A percentile compares a stretch with the other conserved stretches of the same genome.
Evolutionary conservation across 2,888 invertebrate species (phyloP).

Genomic region (Bombylius discolor): DNA sequence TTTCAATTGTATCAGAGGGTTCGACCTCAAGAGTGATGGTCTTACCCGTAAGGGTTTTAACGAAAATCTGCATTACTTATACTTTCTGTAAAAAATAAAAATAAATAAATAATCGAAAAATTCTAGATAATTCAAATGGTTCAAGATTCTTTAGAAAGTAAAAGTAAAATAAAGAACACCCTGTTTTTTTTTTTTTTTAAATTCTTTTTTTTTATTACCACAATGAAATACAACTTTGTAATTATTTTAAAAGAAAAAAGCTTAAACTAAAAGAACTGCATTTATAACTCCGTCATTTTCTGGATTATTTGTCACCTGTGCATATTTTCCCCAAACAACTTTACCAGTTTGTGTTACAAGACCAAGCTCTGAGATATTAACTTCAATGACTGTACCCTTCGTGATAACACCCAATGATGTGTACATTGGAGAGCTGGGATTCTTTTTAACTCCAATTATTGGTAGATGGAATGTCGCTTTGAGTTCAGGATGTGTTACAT

Average conservation of each 20-base stretch:
- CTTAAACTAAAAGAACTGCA: constrained; percentile 87
- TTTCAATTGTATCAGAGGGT: constrained; percentile 85
- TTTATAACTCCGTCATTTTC: constrained; percentile 99
- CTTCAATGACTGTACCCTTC: constrained; percentile 94
- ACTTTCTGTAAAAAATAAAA: constrained; percentile 18
- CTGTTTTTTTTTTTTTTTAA: too few relatives aligned
- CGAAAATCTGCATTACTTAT: constrained; percentile 82
- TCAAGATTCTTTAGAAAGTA: not conserved
- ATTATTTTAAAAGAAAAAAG: not conserved
- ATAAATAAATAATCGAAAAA: not conserved
- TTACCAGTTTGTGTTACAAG: constrained; percentile 97
- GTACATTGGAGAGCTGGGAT: constrained; percentile 94
- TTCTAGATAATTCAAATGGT: not conserved
- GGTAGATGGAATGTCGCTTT: constrained; percentile 96
- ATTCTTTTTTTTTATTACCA: too few relatives aligned
- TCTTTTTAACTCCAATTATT: constrained; percentile 98
- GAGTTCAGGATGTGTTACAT: constrained; percentile 97
- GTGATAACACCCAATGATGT: constrained; percentile 96
- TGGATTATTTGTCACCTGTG: constrained; percentile 98
- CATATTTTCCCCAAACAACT: constrained; percentile 99
- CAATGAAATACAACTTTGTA: too few relatives aligned
- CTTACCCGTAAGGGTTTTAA: constrained; percentile 88
- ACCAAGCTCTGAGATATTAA: constrained; percentile 96
- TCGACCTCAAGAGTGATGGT: constrained; percentile 91
- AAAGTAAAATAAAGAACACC: too few relatives aligned